Percentiles rank a stretch among this genome's conserved stretches.
Conservation (phyloP, 2,797 vertebrate genomes). For the Mergus octosetaceus region DNA sequence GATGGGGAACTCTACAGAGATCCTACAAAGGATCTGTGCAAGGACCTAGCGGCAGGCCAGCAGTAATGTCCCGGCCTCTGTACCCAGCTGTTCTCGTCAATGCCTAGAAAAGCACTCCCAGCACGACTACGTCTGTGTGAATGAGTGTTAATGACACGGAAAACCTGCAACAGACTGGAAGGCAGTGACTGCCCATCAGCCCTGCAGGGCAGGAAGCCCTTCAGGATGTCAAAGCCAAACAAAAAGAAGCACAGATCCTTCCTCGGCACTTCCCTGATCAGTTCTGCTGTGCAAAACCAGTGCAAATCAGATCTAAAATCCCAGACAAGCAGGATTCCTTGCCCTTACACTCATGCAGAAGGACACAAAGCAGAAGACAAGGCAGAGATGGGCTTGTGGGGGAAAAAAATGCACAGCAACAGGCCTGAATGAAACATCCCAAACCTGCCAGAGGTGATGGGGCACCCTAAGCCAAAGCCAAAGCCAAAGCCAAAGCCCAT, state of each 20-base stretch:
- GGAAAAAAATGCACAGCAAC: neutral
- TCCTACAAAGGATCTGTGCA: neutral
- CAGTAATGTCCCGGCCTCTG: neutral
- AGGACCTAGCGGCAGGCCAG: neutral
- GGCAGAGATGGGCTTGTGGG: neutral
- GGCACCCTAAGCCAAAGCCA: neutral
- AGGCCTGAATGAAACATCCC: neutral
- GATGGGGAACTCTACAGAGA: neutral
- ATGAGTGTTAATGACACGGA: accelerated
- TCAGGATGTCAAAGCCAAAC: neutral
- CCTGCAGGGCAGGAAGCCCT: neutral
- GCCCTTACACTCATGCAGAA: neutral
- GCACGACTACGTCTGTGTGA: accelerated
- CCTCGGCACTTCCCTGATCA: neutral
- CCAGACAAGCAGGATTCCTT: neutral
- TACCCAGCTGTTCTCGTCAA: neutral
- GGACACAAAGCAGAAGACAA: neutral
- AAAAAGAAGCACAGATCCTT: neutral
- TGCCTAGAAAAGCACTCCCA: neutral
- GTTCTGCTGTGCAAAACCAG: neutral
- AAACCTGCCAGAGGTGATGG: neutral
- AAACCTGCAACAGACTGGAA: neutral
- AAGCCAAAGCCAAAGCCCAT: neutral
- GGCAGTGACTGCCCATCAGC: neutral
- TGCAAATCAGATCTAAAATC: neutral